Evolutionary conservation across 1,140 invertebrate genomes (phyloP).

Genomic region (Heliconius nattereri): DNA sequence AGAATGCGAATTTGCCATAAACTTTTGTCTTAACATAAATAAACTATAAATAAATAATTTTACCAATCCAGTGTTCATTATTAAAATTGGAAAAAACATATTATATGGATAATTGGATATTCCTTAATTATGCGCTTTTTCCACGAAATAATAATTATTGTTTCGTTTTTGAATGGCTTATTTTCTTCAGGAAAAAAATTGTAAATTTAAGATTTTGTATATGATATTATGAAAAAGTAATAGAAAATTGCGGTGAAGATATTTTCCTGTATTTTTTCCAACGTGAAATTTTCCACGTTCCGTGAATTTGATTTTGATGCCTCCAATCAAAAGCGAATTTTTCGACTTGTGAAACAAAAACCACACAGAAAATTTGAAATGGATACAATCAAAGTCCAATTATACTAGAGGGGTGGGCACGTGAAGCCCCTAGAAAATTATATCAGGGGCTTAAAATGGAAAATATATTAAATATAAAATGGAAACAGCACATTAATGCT

Average conservation of each 20-base stretch:
- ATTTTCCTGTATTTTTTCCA: background rate
- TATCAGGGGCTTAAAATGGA: background rate
- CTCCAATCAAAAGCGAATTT: conserved; percentile 70
- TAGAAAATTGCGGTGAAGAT: background rate
- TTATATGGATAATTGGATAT: too few relatives aligned
- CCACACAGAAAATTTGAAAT: conserved; percentile 72
- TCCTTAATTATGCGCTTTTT: too few relatives aligned
- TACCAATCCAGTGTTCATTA: too few relatives aligned
- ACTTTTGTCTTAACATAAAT: too few relatives aligned
- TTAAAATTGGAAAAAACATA: too few relatives aligned
- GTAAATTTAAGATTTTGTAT: too few relatives aligned
- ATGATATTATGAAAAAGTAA: background rate
- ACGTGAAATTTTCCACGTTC: background rate
- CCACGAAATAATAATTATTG: too few relatives aligned
- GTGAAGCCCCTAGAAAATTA: conserved; percentile 40
- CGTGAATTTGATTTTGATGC: conserved; percentile 67
- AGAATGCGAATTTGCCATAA: too few relatives aligned
- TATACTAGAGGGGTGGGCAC: conserved; percentile 60
- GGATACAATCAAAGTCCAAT: conserved; percentile 78
- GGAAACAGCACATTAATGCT: background rate
- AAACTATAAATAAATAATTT: too few relatives aligned
- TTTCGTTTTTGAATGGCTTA: too few relatives aligned
- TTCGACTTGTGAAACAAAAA: conserved; percentile 60
- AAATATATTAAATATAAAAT: background rate
- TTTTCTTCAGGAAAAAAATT: too few relatives aligned